Conservation (phyloP, 1,140 invertebrate genomes). For the Aphelenchoides besseyi region DNA sequence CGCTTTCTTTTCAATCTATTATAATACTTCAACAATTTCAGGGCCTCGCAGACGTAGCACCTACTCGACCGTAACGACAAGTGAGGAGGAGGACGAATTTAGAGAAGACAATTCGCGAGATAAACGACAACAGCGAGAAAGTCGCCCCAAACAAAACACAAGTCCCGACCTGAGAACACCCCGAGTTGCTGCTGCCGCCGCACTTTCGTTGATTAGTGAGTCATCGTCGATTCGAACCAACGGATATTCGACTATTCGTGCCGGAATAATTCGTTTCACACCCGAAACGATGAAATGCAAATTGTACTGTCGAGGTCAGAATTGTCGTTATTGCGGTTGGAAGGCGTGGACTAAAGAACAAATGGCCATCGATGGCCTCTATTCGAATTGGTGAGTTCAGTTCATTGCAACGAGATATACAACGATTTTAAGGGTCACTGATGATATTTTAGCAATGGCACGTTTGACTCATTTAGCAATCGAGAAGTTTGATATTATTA, state of each 20-base stretch:
- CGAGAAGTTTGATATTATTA: constrained; percentile 38
- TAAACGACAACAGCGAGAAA: not conserved
- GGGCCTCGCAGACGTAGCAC: not conserved
- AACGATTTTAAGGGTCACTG: constrained; percentile 39
- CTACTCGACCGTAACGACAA: not conserved
- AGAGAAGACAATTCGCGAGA: not conserved
- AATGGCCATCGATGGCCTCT: constrained; percentile 39
- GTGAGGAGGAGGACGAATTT: not conserved
- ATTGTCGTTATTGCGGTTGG: constrained; percentile 38
- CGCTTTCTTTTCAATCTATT: not conserved
- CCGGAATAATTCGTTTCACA: constrained; percentile 43
- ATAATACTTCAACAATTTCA: not conserved
- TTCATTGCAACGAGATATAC: constrained; percentile 11
- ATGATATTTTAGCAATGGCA: constrained; percentile 51
- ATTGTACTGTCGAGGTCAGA: constrained; percentile 43
- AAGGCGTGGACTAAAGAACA: constrained; percentile 31
- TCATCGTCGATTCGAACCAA: constrained; percentile 9
- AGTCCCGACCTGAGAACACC: not conserved
- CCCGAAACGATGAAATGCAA: constrained; percentile 54
- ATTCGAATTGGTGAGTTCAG: constrained; percentile 37
- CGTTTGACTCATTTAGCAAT: constrained; percentile 38
- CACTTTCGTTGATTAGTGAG: constrained; percentile 6
- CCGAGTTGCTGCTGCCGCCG: not conserved
- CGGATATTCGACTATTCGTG: constrained; percentile 40
- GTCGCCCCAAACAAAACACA: not conserved